phyloP scores from a whole-genome alignment of 2,113 vertebrate species.

The Pycnonotus jocosus region DNA sequence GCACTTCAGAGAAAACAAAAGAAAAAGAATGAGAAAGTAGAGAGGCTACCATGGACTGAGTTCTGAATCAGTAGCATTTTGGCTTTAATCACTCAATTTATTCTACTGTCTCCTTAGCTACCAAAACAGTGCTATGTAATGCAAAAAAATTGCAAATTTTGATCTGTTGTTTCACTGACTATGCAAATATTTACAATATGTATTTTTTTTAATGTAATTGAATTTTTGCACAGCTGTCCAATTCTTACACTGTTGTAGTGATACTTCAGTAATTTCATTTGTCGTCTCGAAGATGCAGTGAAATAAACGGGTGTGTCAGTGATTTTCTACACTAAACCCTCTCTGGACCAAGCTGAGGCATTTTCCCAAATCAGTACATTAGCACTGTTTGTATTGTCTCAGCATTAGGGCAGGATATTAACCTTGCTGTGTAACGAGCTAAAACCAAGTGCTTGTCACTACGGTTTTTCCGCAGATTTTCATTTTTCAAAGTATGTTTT shows the following conservation, averaged over 20 bases:
- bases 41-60: not conserved
- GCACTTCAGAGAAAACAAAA: not conserved
- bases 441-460: not conserved
- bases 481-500: not conserved
- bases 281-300: not conserved
- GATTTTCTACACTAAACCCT: not conserved
- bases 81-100: not conserved
- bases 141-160: not conserved
- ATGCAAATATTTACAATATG: not conserved
- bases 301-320: not conserved
- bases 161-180: not conserved
- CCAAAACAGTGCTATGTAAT: not conserved
- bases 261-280: not conserved
- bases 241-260: not conserved
- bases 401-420: conserved; percentile 17
- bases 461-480: not conserved
- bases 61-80: not conserved
- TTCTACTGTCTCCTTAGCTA: not conserved
- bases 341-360: not conserved
- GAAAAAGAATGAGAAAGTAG: not conserved
- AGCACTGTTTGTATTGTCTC: not conserved
- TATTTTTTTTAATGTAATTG: not conserved
- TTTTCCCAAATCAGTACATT: not conserved
- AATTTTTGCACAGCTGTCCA: not conserved
- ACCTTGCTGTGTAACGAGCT: conserved; percentile 3